Evolutionary conservation across 2,797 vertebrate genomes (phyloP).

Genomic region (Paratrypauchen microcephalus): DNA sequence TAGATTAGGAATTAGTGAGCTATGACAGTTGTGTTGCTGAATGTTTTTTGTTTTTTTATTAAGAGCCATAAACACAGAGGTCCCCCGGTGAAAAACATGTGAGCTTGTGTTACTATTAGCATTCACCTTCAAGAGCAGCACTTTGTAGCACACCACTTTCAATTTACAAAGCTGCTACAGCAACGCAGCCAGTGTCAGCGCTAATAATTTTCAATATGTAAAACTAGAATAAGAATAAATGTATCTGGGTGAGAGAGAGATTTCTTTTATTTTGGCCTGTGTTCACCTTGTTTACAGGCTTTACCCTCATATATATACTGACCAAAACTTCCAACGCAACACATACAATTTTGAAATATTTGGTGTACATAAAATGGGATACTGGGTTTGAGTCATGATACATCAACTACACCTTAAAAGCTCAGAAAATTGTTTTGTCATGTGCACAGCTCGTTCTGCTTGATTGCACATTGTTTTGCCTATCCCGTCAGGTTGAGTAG

Average conservation of each 20-base stretch:
- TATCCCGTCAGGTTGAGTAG: too few relatives aligned
- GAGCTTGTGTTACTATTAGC: background rate
- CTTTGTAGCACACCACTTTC: slow-evolving; percentile 8
- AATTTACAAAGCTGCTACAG: slow-evolving; percentile 5
- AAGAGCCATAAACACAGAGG: background rate
- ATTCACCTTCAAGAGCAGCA: background rate
- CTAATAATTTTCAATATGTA: background rate
- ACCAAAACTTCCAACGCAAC: too few relatives aligned
- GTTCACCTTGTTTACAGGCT: background rate
- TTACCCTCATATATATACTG: too few relatives aligned
- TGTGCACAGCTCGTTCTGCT: too few relatives aligned
- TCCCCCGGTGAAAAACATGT: background rate
- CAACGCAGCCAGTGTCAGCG: slow-evolving; percentile 1
- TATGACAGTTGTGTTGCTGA: slow-evolving; percentile 2
- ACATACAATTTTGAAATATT: too few relatives aligned
- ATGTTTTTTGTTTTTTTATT: background rate
- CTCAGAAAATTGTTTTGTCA: too few relatives aligned
- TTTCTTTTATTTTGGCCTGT: background rate
- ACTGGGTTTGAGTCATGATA: too few relatives aligned
- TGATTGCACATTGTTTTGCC: too few relatives aligned
- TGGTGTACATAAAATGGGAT: too few relatives aligned
- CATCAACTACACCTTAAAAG: too few relatives aligned
- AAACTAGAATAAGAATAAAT: slow-evolving; percentile 7
- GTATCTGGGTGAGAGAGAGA: background rate
- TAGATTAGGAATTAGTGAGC: slow-evolving; percentile 4